Evolutionary conservation across 2,888 invertebrate genomes (phyloP).

Genomic region (Cheilosia urbana): DNA sequence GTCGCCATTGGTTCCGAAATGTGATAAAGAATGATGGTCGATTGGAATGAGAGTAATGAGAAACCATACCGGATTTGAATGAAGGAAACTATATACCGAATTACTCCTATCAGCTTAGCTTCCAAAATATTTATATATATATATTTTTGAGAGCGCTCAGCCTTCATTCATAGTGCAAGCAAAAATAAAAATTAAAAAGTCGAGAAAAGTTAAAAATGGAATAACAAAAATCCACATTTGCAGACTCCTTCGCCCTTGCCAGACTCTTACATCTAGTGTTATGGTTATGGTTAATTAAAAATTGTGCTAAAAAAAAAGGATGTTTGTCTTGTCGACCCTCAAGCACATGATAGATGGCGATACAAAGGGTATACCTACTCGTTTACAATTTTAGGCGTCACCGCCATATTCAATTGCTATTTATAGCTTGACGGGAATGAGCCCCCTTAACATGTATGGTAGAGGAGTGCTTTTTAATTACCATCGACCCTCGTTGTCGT

Average conservation of each 20-base stretch:
- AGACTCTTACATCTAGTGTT: background rate
- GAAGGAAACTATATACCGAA: too few species aligned
- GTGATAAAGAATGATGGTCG: too few species aligned
- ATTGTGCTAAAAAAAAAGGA: background rate
- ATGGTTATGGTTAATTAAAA: background rate
- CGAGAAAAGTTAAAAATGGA: background rate
- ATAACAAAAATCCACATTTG: background rate
- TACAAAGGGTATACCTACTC: constrained; percentile 4
- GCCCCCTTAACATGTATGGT: constrained; percentile 10
- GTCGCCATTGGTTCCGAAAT: too few species aligned
- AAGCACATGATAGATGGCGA: constrained; percentile 18
- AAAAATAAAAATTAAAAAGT: background rate
- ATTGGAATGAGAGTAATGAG: too few species aligned
- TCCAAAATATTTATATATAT: background rate
- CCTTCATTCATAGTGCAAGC: background rate
- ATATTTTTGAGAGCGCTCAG: background rate
- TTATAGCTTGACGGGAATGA: constrained; percentile 7
- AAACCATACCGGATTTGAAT: too few species aligned
- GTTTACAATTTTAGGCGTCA: constrained; percentile 19
- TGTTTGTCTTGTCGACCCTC: constrained; percentile 5
- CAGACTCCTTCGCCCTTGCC: background rate
- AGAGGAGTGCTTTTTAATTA: constrained; percentile 32
- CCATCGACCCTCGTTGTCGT: constrained; percentile 1
- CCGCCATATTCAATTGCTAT: constrained; percentile 19
- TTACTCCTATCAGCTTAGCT: background rate